Evolutionary conservation across 2,888 invertebrate genomes (phyloP).

Genomic region (Sisyra terminalis): DNA sequence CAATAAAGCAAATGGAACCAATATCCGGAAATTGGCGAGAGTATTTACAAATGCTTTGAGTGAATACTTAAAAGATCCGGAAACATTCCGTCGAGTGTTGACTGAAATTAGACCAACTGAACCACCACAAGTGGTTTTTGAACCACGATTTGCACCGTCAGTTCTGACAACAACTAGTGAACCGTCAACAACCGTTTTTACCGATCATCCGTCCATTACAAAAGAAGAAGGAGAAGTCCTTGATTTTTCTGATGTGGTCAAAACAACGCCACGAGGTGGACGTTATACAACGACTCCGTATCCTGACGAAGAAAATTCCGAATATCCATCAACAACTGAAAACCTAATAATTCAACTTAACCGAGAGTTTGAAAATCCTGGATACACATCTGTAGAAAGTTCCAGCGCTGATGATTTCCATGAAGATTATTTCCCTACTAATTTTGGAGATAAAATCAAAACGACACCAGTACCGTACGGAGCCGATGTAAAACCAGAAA

Average conservation of each 20-base stretch:
- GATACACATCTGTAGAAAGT: conserved; percentile 30
- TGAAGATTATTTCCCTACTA: conserved; percentile 23
- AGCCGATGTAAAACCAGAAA: conserved; percentile 29
- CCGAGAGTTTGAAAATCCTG: conserved; percentile 25
- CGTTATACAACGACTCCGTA: conserved; percentile 27
- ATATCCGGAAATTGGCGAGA: conserved; percentile 59
- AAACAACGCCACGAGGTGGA: conserved; percentile 20
- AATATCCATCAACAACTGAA: conserved; percentile 13
- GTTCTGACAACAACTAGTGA: conserved; percentile 21
- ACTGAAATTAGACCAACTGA: conserved; percentile 67
- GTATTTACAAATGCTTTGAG: conserved; percentile 72
- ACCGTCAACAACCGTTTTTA: conserved; percentile 23
- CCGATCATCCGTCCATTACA: conserved; percentile 39
- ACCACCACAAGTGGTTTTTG: conserved; percentile 36
- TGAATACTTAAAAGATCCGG: conserved; percentile 67
- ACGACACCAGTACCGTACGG: conserved; percentile 29
- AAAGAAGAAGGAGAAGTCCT: conserved; percentile 59
- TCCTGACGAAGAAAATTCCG: conserved; percentile 15
- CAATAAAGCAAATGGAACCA: conserved; percentile 12
- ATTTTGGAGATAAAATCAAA: conserved; percentile 26
- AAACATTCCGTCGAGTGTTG: conserved; percentile 59
- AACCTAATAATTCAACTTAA: conserved; percentile 32
- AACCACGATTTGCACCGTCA: conserved; percentile 19
- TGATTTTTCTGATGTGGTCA: conserved; percentile 55
- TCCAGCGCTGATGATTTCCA: conserved; percentile 22